Conservation (phyloP, 2,797 vertebrate genomes). For the Psittacula derbiana region DNA sequence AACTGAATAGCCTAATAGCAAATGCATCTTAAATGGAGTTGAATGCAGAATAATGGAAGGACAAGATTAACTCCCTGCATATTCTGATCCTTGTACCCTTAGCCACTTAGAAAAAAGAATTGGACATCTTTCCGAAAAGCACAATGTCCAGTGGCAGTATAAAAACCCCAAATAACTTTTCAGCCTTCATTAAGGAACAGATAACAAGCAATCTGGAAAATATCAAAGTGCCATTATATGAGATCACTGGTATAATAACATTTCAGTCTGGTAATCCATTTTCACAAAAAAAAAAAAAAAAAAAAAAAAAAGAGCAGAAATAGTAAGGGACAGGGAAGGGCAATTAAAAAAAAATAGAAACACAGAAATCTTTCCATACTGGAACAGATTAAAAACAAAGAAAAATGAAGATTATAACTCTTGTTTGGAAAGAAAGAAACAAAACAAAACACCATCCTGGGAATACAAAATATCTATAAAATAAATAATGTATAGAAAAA, state of each 20-base stretch:
- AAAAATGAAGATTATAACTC: background rate
- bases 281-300: background rate
- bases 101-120: background rate
- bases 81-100: background rate
- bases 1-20: constrained; percentile 7
- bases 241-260: background rate
- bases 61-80: background rate
- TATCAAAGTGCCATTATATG: background rate
- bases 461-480: background rate
- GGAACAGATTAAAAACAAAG: background rate
- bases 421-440: background rate
- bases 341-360: background rate
- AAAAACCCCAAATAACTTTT: background rate
- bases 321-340: background rate
- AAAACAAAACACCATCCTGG: background rate
- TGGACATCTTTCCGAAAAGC: background rate
- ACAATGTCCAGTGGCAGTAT: background rate
- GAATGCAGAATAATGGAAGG: background rate
- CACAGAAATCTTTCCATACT: background rate
- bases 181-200: background rate
- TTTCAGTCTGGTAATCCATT: background rate
- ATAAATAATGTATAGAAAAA: background rate
- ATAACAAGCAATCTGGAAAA: background rate
- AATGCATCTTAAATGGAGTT: constrained; percentile 7
- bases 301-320: background rate